These are phyloP conservation scores for Apodemia duryi DNA, from an alignment of 2,888 invertebrate genomes.

Conservation along the genomic window DNA sequence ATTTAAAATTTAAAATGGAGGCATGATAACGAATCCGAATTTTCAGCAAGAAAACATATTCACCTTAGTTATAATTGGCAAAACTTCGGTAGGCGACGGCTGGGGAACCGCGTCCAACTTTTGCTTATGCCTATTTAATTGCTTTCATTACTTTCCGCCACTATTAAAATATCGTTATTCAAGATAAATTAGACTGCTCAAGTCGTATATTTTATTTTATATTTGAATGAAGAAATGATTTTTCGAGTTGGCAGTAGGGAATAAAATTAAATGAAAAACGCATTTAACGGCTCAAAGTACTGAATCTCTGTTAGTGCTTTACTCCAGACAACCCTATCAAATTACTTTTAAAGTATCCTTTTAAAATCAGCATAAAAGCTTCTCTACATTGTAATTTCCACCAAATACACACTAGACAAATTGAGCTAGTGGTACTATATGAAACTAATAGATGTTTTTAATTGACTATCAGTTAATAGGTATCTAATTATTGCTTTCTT, in stretches of 20 bases:
- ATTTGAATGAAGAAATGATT: slow-evolving; percentile 5
- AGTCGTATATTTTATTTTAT: slow-evolving; percentile 19
- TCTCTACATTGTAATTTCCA: no score
- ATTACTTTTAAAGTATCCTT: background rate
- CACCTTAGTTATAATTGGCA: slow-evolving; percentile 58
- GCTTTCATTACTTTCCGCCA: slow-evolving; percentile 60
- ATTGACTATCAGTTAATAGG: no score
- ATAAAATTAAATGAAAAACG: background rate
- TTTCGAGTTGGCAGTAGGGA: background rate
- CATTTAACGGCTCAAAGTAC: background rate
- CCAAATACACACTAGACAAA: no score
- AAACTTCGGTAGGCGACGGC: slow-evolving; percentile 57
- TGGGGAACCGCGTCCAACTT: slow-evolving; percentile 59
- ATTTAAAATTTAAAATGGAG: slow-evolving; percentile 1
- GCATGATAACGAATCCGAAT: slow-evolving; percentile 3
- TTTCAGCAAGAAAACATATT: slow-evolving; percentile 36
- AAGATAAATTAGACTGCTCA: slow-evolving; percentile 32
- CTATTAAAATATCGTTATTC: slow-evolving; percentile 44
- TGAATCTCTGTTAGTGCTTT: background rate
- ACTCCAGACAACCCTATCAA: no score
- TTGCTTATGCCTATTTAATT: slow-evolving; percentile 66
- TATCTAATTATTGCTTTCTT: no score
- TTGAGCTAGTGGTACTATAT: no score
- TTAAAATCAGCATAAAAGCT: background rate
- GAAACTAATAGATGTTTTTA: no score